These are phyloP conservation scores for Myotis vivesi DNA, from an alignment of 2,797 vertebrate species.

Conservation along the genomic window DNA sequence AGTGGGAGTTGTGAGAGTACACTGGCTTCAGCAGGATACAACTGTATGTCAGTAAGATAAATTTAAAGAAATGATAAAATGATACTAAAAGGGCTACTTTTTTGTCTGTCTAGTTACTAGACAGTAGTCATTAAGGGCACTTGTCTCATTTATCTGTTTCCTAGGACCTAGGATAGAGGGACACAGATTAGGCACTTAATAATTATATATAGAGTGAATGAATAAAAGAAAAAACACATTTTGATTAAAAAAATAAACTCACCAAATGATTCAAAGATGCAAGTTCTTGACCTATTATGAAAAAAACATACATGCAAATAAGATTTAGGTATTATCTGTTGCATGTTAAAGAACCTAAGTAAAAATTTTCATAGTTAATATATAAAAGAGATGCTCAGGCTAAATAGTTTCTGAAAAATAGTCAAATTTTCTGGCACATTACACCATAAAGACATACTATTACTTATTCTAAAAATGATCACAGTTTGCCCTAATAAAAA, in stretches of 20 bases:
- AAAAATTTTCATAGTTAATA: conserved; percentile 10
- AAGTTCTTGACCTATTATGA: conserved; percentile 90
- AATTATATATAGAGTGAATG: neutral
- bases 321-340: conserved; percentile 7
- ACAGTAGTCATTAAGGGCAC: neutral
- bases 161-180: neutral
- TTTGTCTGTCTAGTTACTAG: neutral
- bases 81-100: neutral
- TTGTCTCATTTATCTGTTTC: neutral
- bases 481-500: conserved; percentile 33
- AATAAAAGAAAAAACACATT: conserved; percentile 29
- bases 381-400: neutral
- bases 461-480: conserved; percentile 22
- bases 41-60: neutral
- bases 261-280: conserved; percentile 95
- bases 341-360: neutral
- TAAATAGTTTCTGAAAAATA: conserved; percentile 5
- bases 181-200: neutral
- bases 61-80: neutral
- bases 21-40: neutral
- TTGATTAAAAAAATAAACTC: conserved; percentile 70
- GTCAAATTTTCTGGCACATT: neutral
- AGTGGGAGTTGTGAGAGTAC: neutral
- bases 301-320: neutral
- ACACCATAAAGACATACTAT: neutral